A percentile compares a stretch with the other conserved stretches of the same genome.
phyloP scores from a whole-genome alignment of 2,797 vertebrate species.

The Hapalemur alaotrensis region DNA sequence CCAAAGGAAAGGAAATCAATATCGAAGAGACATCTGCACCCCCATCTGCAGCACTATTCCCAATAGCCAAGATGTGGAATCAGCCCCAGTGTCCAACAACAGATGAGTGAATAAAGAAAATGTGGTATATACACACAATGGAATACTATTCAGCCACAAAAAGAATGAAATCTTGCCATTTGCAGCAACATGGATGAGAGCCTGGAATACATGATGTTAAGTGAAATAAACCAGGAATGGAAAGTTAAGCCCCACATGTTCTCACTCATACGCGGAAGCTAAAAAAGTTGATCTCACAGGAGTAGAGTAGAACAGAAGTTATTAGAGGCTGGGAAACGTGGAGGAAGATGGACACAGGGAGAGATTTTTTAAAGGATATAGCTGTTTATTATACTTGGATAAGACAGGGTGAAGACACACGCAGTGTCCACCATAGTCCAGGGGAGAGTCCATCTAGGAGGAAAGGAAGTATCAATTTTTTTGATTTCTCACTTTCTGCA shows the following conservation, averaged over 20 bases:
- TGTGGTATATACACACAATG: not conserved
- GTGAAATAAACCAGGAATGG: not conserved
- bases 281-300: not conserved
- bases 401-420: not conserved
- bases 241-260: not conserved
- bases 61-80: not conserved
- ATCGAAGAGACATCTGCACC: not conserved
- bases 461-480: not conserved
- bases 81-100: not conserved
- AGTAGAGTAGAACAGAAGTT: not conserved
- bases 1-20: not conserved
- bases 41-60: not conserved
- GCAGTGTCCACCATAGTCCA: no score
- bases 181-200: not conserved
- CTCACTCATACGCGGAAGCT: not conserved
- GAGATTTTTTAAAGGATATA: not conserved
- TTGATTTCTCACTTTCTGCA: not conserved
- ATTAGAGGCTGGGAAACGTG: not conserved
- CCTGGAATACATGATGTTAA: not conserved
- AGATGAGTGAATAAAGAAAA: not conserved
- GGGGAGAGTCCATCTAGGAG: not conserved
- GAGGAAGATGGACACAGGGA: not conserved
- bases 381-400: not conserved
- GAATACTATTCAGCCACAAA: not conserved
- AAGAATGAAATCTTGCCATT: not conserved